These are phyloP conservation scores for Caerostris extrusa DNA, from an alignment of 1,140 invertebrate species.

Conservation along the genomic window DNA sequence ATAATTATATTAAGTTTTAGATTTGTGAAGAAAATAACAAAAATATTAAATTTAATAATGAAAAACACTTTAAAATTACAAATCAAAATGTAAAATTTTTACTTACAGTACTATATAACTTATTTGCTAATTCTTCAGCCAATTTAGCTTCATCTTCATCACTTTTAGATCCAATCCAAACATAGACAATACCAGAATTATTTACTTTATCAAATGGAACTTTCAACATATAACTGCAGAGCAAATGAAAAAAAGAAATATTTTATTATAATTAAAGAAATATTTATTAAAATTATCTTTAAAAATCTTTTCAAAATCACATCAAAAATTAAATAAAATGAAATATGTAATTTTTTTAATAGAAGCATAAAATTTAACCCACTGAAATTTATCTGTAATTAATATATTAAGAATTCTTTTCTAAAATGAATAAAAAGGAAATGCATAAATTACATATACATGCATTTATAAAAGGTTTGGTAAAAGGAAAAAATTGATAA, in stretches of 20 bases:
- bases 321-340: slow-evolving; percentile 77
- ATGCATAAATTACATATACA: background rate
- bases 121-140: slow-evolving; percentile 95
- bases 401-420: background rate
- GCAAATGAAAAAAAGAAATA: background rate
- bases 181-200: slow-evolving; percentile 96
- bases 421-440: background rate
- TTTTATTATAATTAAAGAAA: background rate
- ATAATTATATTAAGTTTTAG: too few species aligned
- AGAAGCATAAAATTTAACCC: background rate
- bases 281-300: background rate
- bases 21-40: too few species aligned
- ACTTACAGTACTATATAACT: slow-evolving; percentile 92
- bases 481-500: too few species aligned
- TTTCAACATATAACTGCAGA: slow-evolving; percentile 94
- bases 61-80: too few species aligned
- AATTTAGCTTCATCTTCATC: slow-evolving; percentile 93
- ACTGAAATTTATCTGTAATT: background rate
- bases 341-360: background rate
- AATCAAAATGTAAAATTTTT: background rate
- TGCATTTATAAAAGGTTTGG: slow-evolving; percentile 29
- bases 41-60: too few species aligned
- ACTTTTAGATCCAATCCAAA: slow-evolving; percentile 96
- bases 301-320: background rate
- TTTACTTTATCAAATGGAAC: slow-evolving; percentile 96